Evolutionary conservation across 2,888 invertebrate genomes (phyloP).

Genomic region (Eupithecia dodoneata): DNA sequence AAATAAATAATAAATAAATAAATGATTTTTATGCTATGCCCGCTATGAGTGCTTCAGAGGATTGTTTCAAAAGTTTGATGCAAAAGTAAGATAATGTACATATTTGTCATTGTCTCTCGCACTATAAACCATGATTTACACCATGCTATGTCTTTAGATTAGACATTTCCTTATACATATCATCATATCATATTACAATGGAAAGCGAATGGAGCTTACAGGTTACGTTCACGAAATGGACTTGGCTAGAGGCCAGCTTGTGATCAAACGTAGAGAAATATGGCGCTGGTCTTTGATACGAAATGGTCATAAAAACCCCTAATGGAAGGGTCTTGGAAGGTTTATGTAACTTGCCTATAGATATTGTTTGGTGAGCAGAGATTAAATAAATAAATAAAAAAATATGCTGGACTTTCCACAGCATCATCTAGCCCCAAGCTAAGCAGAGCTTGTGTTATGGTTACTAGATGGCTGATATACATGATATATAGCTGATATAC

Average conservation of each 20-base stretch:
- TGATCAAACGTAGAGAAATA: slow-evolving; percentile 38
- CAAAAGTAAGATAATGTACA: neutral
- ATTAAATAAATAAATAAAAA: too few species aligned
- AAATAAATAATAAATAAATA: too few species aligned
- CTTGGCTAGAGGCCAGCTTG: slow-evolving; percentile 33
- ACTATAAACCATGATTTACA: slow-evolving; percentile 28
- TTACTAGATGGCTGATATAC: too few species aligned
- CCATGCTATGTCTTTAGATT: slow-evolving; percentile 18
- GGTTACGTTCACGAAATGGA: slow-evolving; percentile 25
- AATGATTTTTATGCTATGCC: too few species aligned
- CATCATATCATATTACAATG: slow-evolving; percentile 17
- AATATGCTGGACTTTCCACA: too few species aligned
- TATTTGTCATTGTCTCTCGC: neutral
- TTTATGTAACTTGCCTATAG: slow-evolving; percentile 1
- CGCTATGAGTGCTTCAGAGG: too few species aligned
- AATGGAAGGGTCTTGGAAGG: slow-evolving; percentile 4
- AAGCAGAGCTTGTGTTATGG: too few species aligned
- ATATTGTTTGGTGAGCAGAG: neutral
- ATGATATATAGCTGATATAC: too few species aligned
- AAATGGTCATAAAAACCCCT: slow-evolving; percentile 23
- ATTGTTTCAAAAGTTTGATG: too few species aligned
- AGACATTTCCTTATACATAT: slow-evolving; percentile 6
- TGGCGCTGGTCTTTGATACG: slow-evolving; percentile 24
- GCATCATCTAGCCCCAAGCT: too few species aligned
- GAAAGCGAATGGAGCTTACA: slow-evolving; percentile 8